Evolutionary conservation across 2,888 invertebrate genomes (phyloP).

Genomic region (Dicyrtoma fusca): DNA sequence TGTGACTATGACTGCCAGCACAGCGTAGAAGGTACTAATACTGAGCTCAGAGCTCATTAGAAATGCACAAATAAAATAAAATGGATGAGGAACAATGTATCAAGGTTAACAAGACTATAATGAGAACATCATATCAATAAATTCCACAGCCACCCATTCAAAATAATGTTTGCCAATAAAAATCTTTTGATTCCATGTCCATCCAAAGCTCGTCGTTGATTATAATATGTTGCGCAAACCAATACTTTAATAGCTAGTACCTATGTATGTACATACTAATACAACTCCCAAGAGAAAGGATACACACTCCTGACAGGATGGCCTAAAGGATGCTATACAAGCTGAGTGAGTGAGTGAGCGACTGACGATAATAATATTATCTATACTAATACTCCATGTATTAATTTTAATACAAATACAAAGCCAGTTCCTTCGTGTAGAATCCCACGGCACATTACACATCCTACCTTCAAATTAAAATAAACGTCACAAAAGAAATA

Average conservation of each 20-base stretch:
- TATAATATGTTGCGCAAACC: neutral
- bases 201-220: neutral
- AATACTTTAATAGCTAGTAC: no score
- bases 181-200: conserved; percentile 32
- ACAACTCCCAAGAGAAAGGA: neutral
- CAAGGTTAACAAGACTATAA: conserved; percentile 52
- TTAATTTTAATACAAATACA: conserved; percentile 12
- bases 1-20: neutral
- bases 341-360: no score
- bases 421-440: no score
- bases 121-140: conserved; percentile 50
- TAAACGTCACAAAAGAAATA: conserved; percentile 2
- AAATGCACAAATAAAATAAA: neutral
- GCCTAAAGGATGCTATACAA: no score
- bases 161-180: conserved; percentile 52
- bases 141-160: conserved; percentile 49
- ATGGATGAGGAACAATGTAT: conserved; percentile 38
- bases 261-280: conserved; percentile 12
- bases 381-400: no score
- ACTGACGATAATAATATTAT: no score
- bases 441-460: no score
- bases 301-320: neutral
- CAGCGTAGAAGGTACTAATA: neutral
- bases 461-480: neutral
- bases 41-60: neutral